Evolutionary conservation across 2,888 invertebrate genomes (phyloP).

Genomic region (Macrosoma leucophasiata): DNA sequence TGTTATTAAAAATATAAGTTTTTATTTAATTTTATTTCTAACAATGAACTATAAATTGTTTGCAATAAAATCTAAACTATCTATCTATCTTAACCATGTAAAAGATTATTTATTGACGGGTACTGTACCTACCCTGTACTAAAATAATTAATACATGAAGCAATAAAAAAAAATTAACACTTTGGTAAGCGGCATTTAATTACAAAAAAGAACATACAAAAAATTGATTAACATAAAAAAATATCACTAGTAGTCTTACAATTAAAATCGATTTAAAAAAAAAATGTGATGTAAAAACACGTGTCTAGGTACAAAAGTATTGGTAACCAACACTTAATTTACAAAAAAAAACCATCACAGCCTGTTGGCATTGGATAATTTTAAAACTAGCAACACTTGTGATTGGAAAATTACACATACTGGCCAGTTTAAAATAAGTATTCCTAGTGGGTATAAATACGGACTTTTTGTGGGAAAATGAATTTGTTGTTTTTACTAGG

Average conservation of each 20-base stretch:
- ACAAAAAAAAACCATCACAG: slow-evolving; percentile 32
- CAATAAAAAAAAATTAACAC: slow-evolving; percentile 30
- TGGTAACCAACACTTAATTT: slow-evolving; percentile 30
- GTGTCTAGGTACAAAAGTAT: slow-evolving; percentile 29
- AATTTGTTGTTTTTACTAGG: no score
- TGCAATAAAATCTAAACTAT: no score
- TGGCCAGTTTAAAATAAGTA: background rate
- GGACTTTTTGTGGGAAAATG: no score
- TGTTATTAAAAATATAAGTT: no score
- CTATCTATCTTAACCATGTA: no score
- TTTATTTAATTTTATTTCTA: no score
- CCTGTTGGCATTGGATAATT: slow-evolving; percentile 27
- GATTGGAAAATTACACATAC: background rate
- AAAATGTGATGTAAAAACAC: slow-evolving; percentile 27
- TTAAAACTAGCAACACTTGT: slow-evolving; percentile 6
- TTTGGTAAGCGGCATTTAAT: slow-evolving; percentile 71
- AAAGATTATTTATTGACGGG: no score
- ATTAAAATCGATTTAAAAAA: slow-evolving; percentile 20
- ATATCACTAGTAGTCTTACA: slow-evolving; percentile 29
- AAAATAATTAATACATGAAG: no score
- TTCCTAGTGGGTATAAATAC: no score
- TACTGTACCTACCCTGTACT: no score
- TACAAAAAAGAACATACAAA: slow-evolving; percentile 58
- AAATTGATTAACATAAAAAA: slow-evolving; percentile 29
- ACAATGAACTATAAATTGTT: no score